A percentile compares a stretch with the other conserved stretches of the same genome.
Evolutionary conservation across 2,113 vertebrate species (phyloP).

Genomic region (Otocyon megalotis): DNA sequence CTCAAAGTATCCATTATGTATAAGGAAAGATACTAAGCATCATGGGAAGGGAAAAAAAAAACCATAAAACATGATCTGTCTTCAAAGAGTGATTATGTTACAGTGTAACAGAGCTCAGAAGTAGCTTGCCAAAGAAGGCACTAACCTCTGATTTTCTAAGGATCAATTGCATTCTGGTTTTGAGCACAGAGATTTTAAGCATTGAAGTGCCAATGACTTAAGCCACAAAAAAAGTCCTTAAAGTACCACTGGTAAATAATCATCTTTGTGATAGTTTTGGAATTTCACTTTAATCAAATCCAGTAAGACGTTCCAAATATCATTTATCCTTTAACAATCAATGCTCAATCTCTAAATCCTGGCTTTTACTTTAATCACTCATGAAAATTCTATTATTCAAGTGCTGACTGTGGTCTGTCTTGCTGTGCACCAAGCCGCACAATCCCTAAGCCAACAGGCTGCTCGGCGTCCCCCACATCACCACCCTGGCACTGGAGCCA

Average conservation of each 20-base stretch:
- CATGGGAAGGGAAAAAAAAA: neutral
- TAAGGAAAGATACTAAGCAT: conserved; percentile 58
- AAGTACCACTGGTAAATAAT: conserved; percentile 79
- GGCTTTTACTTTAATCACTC: conserved; percentile 86
- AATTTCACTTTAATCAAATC: conserved; percentile 87
- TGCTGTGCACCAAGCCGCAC: conserved; percentile 36
- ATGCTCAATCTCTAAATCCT: conserved; percentile 86
- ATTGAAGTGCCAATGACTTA: conserved; percentile 60
- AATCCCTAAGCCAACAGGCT: conserved; percentile 39
- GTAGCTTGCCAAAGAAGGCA: conserved; percentile 59
- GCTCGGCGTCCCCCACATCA: neutral
- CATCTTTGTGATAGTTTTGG: conserved; percentile 83
- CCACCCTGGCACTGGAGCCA: neutral
- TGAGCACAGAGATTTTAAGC: conserved; percentile 64
- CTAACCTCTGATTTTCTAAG: conserved; percentile 66
- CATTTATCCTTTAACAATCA: conserved; percentile 87
- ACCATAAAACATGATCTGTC: conserved; percentile 47
- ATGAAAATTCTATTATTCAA: conserved; percentile 86
- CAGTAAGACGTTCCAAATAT: conserved; percentile 84
- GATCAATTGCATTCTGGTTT: conserved; percentile 71
- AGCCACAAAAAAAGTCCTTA: conserved; percentile 69
- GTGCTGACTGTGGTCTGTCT: conserved; percentile 79
- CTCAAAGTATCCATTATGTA: conserved; percentile 47
- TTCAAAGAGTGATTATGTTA: conserved; percentile 67
- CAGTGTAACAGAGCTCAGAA: conserved; percentile 49